These are phyloP conservation scores for Rhizomys pruinosus DNA, from an alignment of 2,113 vertebrate genomes.

Conservation along the genomic window DNA sequence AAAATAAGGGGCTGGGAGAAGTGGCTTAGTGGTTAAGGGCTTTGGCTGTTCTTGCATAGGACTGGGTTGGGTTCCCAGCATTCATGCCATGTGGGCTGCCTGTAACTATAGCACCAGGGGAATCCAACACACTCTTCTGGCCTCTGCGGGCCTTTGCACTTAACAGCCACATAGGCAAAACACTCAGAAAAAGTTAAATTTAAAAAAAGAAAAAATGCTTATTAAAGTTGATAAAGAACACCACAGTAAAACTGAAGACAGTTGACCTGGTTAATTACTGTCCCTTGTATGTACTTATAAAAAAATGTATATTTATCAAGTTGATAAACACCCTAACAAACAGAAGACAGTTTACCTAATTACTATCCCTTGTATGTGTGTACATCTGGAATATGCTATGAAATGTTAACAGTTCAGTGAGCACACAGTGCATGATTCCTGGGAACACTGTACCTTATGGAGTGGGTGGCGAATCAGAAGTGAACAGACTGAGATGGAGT, in stretches of 20 bases:
- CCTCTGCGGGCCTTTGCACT: no score
- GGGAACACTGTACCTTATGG: accelerated
- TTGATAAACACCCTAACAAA: background rate
- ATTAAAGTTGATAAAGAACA: background rate
- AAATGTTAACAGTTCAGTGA: background rate
- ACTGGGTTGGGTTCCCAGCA: no score
- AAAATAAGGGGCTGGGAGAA: no score
- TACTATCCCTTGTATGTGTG: background rate
- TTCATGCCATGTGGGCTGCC: no score
- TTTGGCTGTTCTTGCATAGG: no score
- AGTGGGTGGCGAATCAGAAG: background rate
- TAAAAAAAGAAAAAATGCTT: background rate
- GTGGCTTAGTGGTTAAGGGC: no score
- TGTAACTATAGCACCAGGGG: no score
- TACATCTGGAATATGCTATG: background rate
- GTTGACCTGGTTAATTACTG: background rate
- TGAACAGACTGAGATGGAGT: no score
- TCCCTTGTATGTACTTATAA: background rate
- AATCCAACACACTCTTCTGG: no score
- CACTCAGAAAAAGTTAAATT: no score
- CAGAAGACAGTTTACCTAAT: conserved; percentile 1
- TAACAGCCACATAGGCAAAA: no score
- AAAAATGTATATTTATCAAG: background rate
- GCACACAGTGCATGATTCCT: background rate
- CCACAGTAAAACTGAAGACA: conserved; percentile 1